Conservation (phyloP, 2,888 invertebrate species). For the Sylvicola cinctus region DNA sequence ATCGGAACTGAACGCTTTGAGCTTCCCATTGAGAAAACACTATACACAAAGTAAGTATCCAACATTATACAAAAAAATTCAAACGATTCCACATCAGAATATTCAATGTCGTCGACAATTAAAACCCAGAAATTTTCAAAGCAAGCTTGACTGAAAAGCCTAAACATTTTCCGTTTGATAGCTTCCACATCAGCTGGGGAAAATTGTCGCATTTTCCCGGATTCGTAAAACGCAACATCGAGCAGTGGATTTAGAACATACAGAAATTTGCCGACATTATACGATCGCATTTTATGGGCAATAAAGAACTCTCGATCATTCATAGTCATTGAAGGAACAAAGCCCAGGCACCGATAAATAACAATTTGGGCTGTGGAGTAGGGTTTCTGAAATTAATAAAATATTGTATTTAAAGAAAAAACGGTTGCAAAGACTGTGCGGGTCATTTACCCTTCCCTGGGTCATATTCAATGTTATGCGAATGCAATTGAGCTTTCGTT, state of each 20-base stretch:
- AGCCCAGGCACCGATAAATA: conserved; percentile 23
- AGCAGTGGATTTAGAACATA: too few relatives aligned
- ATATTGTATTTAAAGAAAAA: neutral
- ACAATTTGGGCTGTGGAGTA: conserved; percentile 24
- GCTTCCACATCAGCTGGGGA: too few relatives aligned
- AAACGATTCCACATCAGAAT: conserved; percentile 34
- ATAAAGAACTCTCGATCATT: conserved; percentile 24
- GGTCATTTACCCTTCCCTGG: neutral
- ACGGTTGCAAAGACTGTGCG: neutral
- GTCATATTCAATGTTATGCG: conserved; percentile 12
- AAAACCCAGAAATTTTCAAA: too few relatives aligned
- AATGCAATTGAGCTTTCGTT: conserved; percentile 13
- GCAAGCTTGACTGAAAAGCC: too few relatives aligned
- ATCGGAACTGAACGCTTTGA: conserved; percentile 2
- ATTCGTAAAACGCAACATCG: too few relatives aligned
- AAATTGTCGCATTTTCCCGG: too few relatives aligned
- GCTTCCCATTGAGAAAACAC: conserved; percentile 14
- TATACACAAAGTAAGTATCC: conserved; percentile 26
- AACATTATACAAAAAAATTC: conserved; percentile 26
- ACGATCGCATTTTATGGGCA: conserved; percentile 14
- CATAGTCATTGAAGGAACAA: conserved; percentile 14
- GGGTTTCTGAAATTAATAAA: conserved; percentile 15
- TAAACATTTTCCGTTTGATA: too few relatives aligned
- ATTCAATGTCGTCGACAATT: conserved; percentile 20
- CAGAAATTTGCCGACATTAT: too few relatives aligned